Evolutionary conservation across 2,113 vertebrate species (phyloP).

Genomic region (Octodon degus): DNA sequence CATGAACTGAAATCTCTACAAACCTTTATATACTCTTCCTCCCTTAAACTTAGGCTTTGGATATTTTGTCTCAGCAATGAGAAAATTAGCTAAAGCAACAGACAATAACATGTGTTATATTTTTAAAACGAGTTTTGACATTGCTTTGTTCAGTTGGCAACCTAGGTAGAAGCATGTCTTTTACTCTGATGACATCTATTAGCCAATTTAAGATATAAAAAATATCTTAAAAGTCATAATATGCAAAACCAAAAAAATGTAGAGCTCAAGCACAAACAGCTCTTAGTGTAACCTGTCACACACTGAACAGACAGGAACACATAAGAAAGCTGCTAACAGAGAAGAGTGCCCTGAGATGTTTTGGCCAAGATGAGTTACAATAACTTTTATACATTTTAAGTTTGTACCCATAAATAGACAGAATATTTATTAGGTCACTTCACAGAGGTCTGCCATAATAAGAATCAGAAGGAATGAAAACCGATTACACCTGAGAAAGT

Average conservation of each 20-base stretch:
- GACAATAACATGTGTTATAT: background rate
- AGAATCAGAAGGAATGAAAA: background rate
- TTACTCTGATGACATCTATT: background rate
- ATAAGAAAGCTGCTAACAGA: background rate
- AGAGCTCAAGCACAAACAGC: background rate
- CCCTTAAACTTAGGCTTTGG: background rate
- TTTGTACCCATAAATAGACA: background rate
- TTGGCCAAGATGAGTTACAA: background rate
- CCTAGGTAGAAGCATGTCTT: background rate
- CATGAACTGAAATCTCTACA: background rate
- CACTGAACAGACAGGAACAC: background rate
- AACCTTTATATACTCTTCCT: background rate
- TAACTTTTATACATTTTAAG: background rate
- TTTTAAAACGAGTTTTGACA: background rate
- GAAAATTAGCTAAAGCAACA: background rate
- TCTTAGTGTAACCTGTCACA: background rate
- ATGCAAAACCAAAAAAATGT: background rate
- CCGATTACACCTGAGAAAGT: background rate
- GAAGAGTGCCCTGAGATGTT: background rate
- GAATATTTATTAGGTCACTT: background rate
- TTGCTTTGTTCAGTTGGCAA: background rate
- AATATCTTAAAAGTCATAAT: background rate
- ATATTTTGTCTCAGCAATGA: background rate
- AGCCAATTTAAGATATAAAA: background rate
- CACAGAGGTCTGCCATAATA: background rate